phyloP scores from a whole-genome alignment of 2,888 invertebrate species.

The Drosophila peninsularis region DNA sequence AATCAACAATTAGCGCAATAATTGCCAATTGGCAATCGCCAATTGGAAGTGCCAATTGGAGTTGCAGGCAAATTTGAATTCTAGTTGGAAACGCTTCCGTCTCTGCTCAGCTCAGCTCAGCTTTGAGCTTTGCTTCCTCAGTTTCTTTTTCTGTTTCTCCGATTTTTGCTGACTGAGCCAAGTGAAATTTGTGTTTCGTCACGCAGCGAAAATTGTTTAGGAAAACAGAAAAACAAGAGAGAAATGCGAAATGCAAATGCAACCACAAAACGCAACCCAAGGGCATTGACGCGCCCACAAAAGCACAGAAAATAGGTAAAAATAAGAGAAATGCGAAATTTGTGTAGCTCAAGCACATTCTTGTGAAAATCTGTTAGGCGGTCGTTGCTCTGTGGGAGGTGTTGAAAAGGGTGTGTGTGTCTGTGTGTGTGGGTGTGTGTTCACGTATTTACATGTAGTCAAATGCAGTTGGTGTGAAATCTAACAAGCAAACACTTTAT shows the following conservation, averaged over 20 bases:
- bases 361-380: constrained; percentile 11
- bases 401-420: background rate
- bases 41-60: constrained; percentile 1
- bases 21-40: constrained; percentile 18
- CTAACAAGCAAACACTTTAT: background rate
- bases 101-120: background rate
- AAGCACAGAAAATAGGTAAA: background rate
- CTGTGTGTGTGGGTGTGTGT: background rate
- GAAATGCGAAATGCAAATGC: constrained; percentile 49
- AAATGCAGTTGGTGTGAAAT: background rate
- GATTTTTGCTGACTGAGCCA: constrained; percentile 19
- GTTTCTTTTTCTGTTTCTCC: background rate
- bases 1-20: constrained; percentile 53
- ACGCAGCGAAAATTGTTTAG: constrained; percentile 28
- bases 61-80: constrained; percentile 31
- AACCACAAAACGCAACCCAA: constrained; percentile 38
- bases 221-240: constrained; percentile 5
- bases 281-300: constrained; percentile 44
- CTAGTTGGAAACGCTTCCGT: constrained; percentile 29
- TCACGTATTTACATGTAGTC: background rate
- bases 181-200: constrained; percentile 45
- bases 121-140: background rate
- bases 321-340: background rate
- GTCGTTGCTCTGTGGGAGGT: constrained; percentile 8
- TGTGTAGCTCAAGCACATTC: constrained; percentile 13